Base-by-base conservation (phyloP, 2,888 invertebrate species). In the Diplolepis rosae region DNA sequence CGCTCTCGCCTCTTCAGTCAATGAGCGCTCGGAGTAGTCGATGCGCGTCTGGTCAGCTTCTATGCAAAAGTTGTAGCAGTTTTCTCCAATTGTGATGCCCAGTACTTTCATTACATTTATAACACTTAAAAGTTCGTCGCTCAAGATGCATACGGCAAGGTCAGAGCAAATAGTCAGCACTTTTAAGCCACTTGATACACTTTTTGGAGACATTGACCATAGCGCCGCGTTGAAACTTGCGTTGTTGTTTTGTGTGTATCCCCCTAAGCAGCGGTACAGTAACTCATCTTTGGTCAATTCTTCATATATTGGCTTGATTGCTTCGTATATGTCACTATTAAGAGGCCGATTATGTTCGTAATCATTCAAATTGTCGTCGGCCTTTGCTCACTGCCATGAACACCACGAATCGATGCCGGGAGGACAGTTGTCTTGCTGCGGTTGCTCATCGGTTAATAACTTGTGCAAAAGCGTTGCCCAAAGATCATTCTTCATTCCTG, bases 161-260 rank as follows among this genome's bases (percentile, higher is more conserved):
- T n/a, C n/a, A n/a, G n/a, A n/a, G n/a, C n/a, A n/a, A n/a, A n/a
- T n/a, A n/a, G n/a, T n/a, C n/a, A n/a, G n/a, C n/a, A n/a, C n/a
- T n/a, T n/a, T n/a, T n/a, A n/a, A n/a, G n/a, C n/a, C n/a, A n/a
- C n/a, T n/a, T n/a, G n/a, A n/a, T n/a, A n/a, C n/a, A n/a, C n/a
- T n/a, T n/a, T n/a, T n/a, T 51, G 61, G 68, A 32, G 71, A 69
- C 27, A 74, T 69, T 51, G 72, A 68, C 69, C 72, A 70, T 15
- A 52, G 72, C 18, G 65, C 70, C 39, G 70, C 22, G 32, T 72
- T 69, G 11, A 48, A 35, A 28, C 61, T 67, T 42, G 66, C 69
- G 35, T 66, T 70, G 13, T 39, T 54, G 35, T 66, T 72, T 50
- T 70, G 66, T 4, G 72, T 56, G 66, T 50, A 72, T 28, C 56